Base-by-base conservation (phyloP, 2,888 invertebrate species). In the Itoplectis maculator region DNA sequence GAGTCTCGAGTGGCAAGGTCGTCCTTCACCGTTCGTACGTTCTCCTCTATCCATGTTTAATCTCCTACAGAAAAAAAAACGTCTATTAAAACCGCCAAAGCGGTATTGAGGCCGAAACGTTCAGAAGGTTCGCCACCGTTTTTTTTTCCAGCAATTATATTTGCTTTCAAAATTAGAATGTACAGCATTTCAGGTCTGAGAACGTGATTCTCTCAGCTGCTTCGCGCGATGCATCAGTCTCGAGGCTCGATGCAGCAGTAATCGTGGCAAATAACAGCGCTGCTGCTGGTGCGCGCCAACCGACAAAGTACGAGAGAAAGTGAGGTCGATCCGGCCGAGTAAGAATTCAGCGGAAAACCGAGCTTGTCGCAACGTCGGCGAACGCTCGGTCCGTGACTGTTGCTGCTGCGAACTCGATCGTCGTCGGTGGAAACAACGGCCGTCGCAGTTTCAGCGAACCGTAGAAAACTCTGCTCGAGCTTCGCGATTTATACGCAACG, bases 301-400 rank as follows among this genome's bases (percentile, higher is more conserved):
- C 69, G 54, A 75, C 69, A 56, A 18, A 59, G 65, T 61, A 81
- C 61, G 68, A 61, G 81, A 77, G 81, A 81, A 81, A 81, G 81
- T 81, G 77, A 81, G 77, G 77, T 77, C 81, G 81, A 72, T 77
- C 45, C 72, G 77, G 77, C 81, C 77, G 81, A 81, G 77, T 68
- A 77, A 81, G 66, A 81, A 77, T 81, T 59, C 68, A 81, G 68
- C 77, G 73, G 77, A 77, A 81, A 81, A 81, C 42, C 35, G 66
- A 20, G 66, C 49, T 81, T 73, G 77, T 81, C 68, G 81, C 81
- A 51, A 51, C 51, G 18, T 51, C 18, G 9, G 5, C 29, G 29
- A 77, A 68, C 47, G 47, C 42, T 56, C 76, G 20, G 18, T 35
- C 61, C 59, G 45, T 73, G 29, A 40, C 47, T n/a, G n/a, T n/a